phyloP scores from a whole-genome alignment of 2,888 invertebrate genomes.

The Sialis lutaria region DNA sequence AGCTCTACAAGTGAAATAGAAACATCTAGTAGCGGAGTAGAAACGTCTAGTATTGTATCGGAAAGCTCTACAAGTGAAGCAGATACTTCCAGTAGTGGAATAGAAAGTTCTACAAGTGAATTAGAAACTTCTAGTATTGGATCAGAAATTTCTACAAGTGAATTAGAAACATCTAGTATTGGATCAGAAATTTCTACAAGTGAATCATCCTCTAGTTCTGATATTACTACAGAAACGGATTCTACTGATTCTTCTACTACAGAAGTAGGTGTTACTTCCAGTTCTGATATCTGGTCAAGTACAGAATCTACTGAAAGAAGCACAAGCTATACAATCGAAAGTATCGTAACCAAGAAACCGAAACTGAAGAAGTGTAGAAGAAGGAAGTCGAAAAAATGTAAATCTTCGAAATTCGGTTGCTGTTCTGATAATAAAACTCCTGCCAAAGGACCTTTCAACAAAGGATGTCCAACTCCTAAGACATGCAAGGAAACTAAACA shows the following conservation, averaged over 20 bases:
- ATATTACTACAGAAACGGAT: neutral
- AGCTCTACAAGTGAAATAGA: neutral
- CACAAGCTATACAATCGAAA: slow-evolving; percentile 33
- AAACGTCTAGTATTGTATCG: no score
- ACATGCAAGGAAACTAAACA: slow-evolving; percentile 59
- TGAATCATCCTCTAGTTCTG: neutral
- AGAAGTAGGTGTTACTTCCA: slow-evolving; percentile 8
- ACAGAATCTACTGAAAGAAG: slow-evolving; percentile 15
- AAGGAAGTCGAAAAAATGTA: slow-evolving; percentile 35
- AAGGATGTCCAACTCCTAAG: slow-evolving; percentile 53
- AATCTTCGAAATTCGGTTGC: slow-evolving; percentile 55
- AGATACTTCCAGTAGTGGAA: neutral
- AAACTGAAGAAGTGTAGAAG: slow-evolving; percentile 39
- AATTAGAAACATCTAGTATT: no score
- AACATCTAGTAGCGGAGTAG: neutral
- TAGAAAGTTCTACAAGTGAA: neutral
- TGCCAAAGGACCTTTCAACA: slow-evolving; percentile 67
- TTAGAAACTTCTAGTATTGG: neutral
- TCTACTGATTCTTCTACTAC: slow-evolving; percentile 10
- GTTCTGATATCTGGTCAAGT: slow-evolving; percentile 17
- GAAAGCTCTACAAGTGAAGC: no score
- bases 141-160: no score
- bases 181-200: no score
- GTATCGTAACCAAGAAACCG: slow-evolving; percentile 27
- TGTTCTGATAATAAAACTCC: slow-evolving; percentile 63